Evolutionary conservation across 2,888 invertebrate genomes (phyloP).

Genomic region (Apoda limacodes): DNA sequence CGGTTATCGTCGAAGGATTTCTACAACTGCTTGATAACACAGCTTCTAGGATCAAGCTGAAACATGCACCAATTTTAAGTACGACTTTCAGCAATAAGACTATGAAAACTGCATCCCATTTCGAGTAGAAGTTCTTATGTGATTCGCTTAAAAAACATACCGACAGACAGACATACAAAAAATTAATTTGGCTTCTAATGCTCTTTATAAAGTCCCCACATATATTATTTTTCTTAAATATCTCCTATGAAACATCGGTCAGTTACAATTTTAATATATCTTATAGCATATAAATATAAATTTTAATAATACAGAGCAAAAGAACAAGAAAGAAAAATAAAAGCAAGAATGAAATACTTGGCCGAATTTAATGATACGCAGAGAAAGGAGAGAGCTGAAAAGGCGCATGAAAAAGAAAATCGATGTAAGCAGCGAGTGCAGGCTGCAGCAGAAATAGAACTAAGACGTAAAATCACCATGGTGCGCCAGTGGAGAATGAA

Average conservation of each 20-base stretch:
- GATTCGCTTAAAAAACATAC: too few relatives aligned
- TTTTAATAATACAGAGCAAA: constrained; percentile 49
- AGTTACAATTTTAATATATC: too few relatives aligned
- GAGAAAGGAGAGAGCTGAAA: constrained; percentile 38
- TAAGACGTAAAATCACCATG: constrained; percentile 56
- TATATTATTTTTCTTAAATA: too few relatives aligned
- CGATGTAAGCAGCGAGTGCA: constrained; percentile 52
- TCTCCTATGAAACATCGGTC: too few relatives aligned
- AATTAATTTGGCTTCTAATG: constrained; percentile 3
- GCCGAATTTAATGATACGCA: constrained; percentile 47
- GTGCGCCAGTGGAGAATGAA: constrained; percentile 51
- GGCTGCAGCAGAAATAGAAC: constrained; percentile 54
- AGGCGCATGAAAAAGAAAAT: constrained; percentile 40
- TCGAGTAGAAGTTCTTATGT: too few relatives aligned
- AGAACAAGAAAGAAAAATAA: constrained; percentile 49
- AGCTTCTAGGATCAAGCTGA: too few relatives aligned
- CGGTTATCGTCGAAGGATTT: too few relatives aligned
- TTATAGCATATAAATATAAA: too few relatives aligned
- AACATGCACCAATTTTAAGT: too few relatives aligned
- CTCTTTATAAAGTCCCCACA: not conserved
- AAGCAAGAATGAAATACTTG: constrained; percentile 46
- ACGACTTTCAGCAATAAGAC: too few relatives aligned
- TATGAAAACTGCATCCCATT: too few relatives aligned
- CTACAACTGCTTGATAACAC: too few relatives aligned
- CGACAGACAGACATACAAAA: constrained; percentile 6